Percentiles rank a stretch among this genome's conserved stretches.
phyloP scores from a whole-genome alignment of 2,797 vertebrate genomes.

The Falco berigora region DNA sequence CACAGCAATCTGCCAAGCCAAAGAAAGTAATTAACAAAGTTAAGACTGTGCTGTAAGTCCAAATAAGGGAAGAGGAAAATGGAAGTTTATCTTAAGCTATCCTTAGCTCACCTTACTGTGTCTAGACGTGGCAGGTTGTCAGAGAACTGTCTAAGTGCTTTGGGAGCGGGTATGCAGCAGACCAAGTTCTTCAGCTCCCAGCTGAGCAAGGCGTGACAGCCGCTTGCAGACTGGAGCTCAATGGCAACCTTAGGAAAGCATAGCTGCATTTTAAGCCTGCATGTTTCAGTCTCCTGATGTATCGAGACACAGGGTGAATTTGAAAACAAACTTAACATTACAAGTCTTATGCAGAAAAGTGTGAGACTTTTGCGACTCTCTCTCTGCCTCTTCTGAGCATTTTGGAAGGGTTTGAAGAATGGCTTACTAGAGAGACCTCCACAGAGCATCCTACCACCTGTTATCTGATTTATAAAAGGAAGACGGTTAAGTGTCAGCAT shows the following conservation, averaged over 20 bases:
- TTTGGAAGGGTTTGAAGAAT: neutral
- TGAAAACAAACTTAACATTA: neutral
- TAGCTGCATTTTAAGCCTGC: neutral
- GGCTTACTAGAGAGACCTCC: rapidly evolving
- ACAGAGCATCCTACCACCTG: neutral
- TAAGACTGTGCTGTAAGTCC: neutral
- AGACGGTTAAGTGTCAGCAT: neutral
- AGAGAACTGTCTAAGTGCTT: neutral
- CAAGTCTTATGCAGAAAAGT: neutral
- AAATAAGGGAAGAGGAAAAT: conserved; percentile 22
- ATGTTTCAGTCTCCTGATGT: neutral
- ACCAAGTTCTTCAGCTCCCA: neutral
- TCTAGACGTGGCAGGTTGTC: neutral
- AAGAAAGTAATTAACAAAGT: neutral
- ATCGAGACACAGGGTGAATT: neutral
- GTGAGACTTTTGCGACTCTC: neutral
- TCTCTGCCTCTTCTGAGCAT: neutral
- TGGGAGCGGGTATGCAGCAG: neutral
- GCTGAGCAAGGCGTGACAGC: rapidly evolving
- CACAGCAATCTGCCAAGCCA: neutral
- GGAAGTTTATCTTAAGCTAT: conserved; percentile 1
- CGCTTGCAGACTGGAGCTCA: neutral
- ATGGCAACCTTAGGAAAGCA: neutral
- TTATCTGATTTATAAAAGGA: neutral
- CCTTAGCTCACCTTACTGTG: conserved; percentile 6